A percentile compares a stretch with the other conserved stretches of the same genome.
Conservation (phyloP, 2,113 vertebrate species). For the Thalassoma bifasciatum region DNA sequence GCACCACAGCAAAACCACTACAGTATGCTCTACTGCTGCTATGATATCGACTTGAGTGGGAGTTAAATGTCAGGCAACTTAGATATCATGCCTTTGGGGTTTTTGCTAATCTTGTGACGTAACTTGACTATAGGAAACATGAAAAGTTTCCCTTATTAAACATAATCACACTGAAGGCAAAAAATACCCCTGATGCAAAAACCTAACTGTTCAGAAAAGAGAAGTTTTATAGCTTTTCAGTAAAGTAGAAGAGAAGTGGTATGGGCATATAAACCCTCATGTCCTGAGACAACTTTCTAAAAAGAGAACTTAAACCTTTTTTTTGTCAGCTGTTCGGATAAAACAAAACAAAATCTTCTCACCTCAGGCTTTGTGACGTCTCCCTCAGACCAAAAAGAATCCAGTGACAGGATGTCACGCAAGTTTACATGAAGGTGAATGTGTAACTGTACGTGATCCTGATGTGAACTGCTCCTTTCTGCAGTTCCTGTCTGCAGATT, state of each 20-base stretch:
- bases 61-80: background rate
- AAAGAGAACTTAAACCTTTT: too few relatives aligned
- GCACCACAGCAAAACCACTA: background rate
- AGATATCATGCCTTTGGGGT: background rate
- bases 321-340: too few relatives aligned
- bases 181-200: background rate
- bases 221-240: too few relatives aligned
- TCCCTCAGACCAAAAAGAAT: background rate
- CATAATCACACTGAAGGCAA: too few relatives aligned
- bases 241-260: background rate
- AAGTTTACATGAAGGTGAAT: too few relatives aligned
- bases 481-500: too few relatives aligned
- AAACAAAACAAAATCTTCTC: conserved; percentile 4
- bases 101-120: background rate
- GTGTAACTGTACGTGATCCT: too few relatives aligned
- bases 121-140: background rate
- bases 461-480: too few relatives aligned
- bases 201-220: background rate
- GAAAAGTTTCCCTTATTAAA: background rate
- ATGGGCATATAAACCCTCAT: too few relatives aligned
- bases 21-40: too few relatives aligned
- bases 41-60: background rate
- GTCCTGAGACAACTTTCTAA: background rate
- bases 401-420: too few relatives aligned
- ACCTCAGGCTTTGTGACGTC: conserved; percentile 28